Conservation (phyloP, 2,113 vertebrate species). For the Protobothrops mucrosquamatus region DNA sequence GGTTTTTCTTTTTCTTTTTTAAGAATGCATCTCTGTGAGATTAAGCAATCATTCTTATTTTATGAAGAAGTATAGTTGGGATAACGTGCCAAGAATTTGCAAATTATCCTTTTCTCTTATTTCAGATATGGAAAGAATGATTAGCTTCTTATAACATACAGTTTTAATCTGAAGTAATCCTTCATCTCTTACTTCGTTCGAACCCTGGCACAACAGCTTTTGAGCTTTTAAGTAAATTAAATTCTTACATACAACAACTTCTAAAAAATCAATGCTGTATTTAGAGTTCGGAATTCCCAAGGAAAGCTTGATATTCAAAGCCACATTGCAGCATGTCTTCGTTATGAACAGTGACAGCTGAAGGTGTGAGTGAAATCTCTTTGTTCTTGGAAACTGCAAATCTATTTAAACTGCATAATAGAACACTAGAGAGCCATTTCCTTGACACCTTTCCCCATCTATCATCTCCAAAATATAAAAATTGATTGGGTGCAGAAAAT, state of each 20-base stretch:
- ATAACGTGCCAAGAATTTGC: neutral
- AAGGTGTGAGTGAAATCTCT: conserved; percentile 44
- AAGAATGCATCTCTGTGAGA: neutral
- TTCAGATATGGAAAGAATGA: neutral
- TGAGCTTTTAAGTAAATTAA: neutral
- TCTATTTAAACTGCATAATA: conserved; percentile 53
- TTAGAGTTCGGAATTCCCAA: conserved; percentile 20
- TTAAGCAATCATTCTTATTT: neutral
- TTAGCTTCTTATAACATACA: neutral
- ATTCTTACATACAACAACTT: conserved; percentile 11
- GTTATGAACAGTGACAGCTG: conserved; percentile 44
- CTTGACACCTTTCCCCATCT: conserved; percentile 47
- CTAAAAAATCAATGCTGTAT: conserved; percentile 26
- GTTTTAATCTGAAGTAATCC: neutral
- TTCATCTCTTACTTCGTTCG: neutral
- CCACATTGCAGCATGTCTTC: conserved; percentile 6
- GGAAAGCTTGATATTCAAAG: conserved; percentile 26
- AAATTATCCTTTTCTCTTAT: neutral
- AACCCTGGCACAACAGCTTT: neutral
- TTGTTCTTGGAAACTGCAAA: conserved; percentile 57
- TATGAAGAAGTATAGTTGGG: neutral
- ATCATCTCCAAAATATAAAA: conserved; percentile 37
- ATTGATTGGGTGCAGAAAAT: neutral
- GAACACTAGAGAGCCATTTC: conserved; percentile 58
- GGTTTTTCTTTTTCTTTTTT: neutral